These are phyloP conservation scores for Phenganax marumi DNA, from an alignment of 92 coral and sea anemone genomes.

Conservation along the genomic window DNA sequence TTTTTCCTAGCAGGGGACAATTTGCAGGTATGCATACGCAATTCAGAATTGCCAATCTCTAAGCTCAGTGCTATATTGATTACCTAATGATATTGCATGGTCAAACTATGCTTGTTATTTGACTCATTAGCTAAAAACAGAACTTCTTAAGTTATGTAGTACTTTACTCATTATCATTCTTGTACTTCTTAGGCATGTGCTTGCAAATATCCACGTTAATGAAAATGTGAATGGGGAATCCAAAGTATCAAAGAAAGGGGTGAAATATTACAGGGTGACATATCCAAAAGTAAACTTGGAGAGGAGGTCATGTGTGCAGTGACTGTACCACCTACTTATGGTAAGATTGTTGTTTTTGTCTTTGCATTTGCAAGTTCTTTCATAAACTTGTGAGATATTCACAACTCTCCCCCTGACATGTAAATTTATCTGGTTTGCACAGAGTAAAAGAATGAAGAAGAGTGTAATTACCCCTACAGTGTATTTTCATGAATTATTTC, in stretches of 20 bases:
- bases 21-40: constrained; percentile 49
- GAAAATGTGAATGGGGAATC: neutral
- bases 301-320: neutral
- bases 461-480: no score
- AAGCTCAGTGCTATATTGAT: neutral
- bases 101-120: neutral
- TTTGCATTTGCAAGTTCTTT: neutral
- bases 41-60: neutral
- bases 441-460: no score
- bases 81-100: neutral
- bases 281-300: constrained; percentile 8
- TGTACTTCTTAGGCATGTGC: constrained; percentile 8
- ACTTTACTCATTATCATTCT: neutral
- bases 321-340: neutral
- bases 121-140: neutral
- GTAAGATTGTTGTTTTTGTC: neutral
- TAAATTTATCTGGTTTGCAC: no score
- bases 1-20: constrained; percentile 63
- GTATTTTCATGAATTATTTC: no score
- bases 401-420: neutral
- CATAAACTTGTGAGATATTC: neutral
- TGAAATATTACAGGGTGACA: neutral
- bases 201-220: constrained; percentile 15
- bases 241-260: neutral
- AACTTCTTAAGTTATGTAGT: neutral